Conservation (phyloP, 1,140 invertebrate species). For the Tetramorium parvispinum region DNA sequence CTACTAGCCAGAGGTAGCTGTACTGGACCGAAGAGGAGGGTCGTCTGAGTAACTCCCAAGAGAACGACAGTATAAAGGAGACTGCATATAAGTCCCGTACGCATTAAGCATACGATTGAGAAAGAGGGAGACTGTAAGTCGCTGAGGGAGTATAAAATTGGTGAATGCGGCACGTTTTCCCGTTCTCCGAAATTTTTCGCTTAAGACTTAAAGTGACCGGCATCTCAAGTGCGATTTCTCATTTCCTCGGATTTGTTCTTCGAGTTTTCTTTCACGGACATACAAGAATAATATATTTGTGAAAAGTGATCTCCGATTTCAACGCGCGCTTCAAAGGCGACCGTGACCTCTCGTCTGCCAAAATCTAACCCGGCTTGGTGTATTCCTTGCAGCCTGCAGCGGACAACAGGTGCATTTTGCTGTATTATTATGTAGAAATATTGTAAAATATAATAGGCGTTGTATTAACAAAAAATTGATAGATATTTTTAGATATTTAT, state of each 20-base stretch:
- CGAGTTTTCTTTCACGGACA: no score
- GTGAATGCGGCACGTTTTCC: neutral
- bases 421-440: neutral
- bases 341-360: neutral
- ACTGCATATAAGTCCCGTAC: slow-evolving; percentile 52
- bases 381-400: neutral
- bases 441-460: neutral
- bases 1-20: neutral
- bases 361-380: neutral
- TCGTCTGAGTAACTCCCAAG: slow-evolving; percentile 50
- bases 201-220: neutral
- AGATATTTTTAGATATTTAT: neutral
- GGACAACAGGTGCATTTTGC: slow-evolving; percentile 10
- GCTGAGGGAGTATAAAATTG: neutral
- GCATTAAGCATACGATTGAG: slow-evolving; percentile 64
- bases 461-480: neutral
- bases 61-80: slow-evolving; percentile 67
- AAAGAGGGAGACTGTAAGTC: slow-evolving; percentile 43
- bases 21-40: slow-evolving; percentile 36
- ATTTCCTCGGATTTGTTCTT: neutral
- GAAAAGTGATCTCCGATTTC: slow-evolving; percentile 21
- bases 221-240: neutral
- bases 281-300: slow-evolving; percentile 18
- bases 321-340: neutral
- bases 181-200: slow-evolving; percentile 15